A percentile compares a stretch with the other conserved stretches of the same genome.
These are phyloP conservation scores for Cacatua alba DNA, from an alignment of 2,113 vertebrate species.

Conservation along the genomic window DNA sequence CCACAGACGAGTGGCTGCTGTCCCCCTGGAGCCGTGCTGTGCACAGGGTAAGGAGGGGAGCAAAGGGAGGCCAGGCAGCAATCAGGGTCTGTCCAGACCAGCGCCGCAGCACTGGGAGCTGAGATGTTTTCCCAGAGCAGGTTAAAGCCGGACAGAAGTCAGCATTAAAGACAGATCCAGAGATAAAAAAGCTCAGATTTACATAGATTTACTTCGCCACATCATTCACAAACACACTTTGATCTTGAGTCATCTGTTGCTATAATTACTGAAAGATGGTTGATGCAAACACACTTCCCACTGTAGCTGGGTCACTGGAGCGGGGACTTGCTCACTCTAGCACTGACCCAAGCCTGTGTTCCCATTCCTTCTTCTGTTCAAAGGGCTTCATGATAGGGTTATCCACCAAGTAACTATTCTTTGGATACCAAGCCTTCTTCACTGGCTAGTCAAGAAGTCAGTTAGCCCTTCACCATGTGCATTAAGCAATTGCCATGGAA, in stretches of 20 bases:
- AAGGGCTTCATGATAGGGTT: neutral
- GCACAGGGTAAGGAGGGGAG: neutral
- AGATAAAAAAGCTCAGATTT: slow-evolving; percentile 37
- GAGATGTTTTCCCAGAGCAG: slow-evolving; percentile 12
- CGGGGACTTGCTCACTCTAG: neutral
- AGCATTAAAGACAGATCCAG: slow-evolving; percentile 51
- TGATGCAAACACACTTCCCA: slow-evolving; percentile 45
- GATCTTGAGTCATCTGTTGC: slow-evolving; percentile 58
- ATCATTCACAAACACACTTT: slow-evolving; percentile 55
- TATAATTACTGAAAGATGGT: slow-evolving; percentile 43
- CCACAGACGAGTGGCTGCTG: neutral
- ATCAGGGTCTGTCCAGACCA: neutral
- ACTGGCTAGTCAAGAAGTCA: neutral
- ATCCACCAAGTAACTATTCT: neutral
- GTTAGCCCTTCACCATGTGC: neutral
- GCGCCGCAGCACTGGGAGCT: neutral
- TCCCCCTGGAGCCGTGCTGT: neutral
- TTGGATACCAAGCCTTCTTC: neutral
- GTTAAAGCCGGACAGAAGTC: slow-evolving; percentile 47
- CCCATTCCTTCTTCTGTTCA: neutral
- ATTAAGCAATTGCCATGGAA: fast-evolving
- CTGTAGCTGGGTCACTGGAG: slow-evolving; percentile 21
- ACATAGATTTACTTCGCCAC: neutral
- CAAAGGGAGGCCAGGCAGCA: neutral
- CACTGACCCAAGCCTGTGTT: neutral